Evolutionary conservation across 2,113 vertebrate species (phyloP), one percentile per base, ranked within the genome.

Genomic region (Tamias sibiricus): DNA sequence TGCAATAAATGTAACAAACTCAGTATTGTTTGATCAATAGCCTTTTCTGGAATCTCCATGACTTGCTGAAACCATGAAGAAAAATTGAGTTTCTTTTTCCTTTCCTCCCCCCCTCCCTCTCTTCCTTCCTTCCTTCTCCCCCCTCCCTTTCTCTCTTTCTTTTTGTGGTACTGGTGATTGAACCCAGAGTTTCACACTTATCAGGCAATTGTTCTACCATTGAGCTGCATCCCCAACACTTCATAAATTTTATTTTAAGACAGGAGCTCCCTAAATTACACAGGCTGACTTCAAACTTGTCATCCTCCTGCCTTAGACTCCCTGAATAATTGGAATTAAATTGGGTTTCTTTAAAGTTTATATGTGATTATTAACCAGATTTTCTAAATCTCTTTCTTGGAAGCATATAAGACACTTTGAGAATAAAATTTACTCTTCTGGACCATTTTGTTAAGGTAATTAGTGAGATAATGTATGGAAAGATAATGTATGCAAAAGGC

Each of bases 401-500:
- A 84, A 90, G 66, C 84, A 77, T 93, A 32, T 94, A 47, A 95
- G 42, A 59, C n/a, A 28, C 35, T 68, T 79, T 40, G 92, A 88
- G 76, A 96, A 71, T 68, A 87, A 24, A 28, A 84, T 93, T 94
- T 84, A 88, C 20, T 94, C 85, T 88, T 95, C n/a, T 86, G 32
- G 87, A 52, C 8, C 52, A 57, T 94, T 97, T 95, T 90, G 35
- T 71, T 81, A 40, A 24, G 17, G 69, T 89, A 94, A 74, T 35
- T 93, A 62, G 77, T 77, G 62, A 94, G 52, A 91, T 86, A 91
- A 92, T 69, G 17, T 42, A 74, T 54, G 66, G 74, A 81, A 95
- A 96, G 71, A 81, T 79, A 87, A 91, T n/a, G n/a, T 47, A 95
- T 85, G 66, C 82, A 91, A 95, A 91, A 64, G 52, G 44, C 32